Conservation (phyloP, 2,113 vertebrate species). For the Morphnarchus princeps region DNA sequence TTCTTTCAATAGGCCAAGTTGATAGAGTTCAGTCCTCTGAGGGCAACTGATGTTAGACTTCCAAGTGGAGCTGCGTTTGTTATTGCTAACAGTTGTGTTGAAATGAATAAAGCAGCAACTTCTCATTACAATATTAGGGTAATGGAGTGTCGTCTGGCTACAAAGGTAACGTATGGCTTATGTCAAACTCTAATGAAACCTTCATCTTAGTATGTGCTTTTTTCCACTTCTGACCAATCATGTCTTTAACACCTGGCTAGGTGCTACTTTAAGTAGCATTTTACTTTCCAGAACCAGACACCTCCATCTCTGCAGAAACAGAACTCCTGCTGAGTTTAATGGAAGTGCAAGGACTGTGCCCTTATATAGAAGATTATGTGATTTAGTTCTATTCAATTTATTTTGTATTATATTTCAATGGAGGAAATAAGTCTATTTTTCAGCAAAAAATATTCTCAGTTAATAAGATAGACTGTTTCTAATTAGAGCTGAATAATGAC, state of each 20-base stretch:
- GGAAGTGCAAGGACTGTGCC: not conserved
- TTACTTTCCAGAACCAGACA: conserved; percentile 39
- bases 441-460: not conserved
- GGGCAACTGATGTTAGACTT: conserved; percentile 88
- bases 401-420: not conserved
- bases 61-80: conserved; percentile 90
- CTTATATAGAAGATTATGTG: conserved; percentile 18
- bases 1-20: conserved; percentile 87
- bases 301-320: not conserved
- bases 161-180: conserved; percentile 83
- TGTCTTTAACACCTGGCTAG: conserved; percentile 59
- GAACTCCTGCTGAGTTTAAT: not conserved
- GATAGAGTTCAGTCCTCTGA: conserved; percentile 92
- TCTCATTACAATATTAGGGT: conserved; percentile 96
- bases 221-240: not conserved
- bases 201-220: conserved; percentile 39
- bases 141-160: conserved; percentile 89
- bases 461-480: conserved; percentile 24
- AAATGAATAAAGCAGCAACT: conserved; percentile 97
- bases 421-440: conserved; percentile 3
- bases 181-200: conserved; percentile 61
- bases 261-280: conserved; percentile 44
- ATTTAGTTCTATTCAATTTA: not conserved
- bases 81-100: conserved; percentile 93
- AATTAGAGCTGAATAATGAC: conserved; percentile 51